Conservation (phyloP, 2,113 vertebrate species). For the Dipodomys spectabilis region DNA sequence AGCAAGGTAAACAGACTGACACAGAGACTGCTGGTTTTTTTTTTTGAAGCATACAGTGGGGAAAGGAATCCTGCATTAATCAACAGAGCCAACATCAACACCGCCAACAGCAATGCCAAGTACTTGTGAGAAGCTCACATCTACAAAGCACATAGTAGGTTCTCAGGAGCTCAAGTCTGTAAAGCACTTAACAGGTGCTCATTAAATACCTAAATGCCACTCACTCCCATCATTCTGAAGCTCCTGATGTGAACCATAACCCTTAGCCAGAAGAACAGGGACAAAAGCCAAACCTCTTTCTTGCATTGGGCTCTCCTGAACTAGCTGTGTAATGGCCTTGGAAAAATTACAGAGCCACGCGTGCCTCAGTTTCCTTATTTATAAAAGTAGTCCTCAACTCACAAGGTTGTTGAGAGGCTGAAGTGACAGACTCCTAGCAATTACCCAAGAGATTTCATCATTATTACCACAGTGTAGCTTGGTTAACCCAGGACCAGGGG, state of each 20-base stretch:
- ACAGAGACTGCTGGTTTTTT: too few relatives aligned
- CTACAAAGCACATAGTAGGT: background rate
- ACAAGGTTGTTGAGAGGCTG: background rate
- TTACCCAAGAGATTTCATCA: background rate
- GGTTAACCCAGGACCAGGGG: background rate
- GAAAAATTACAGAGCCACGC: background rate
- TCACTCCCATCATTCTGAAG: background rate
- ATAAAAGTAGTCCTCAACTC: background rate
- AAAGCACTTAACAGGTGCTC: too few relatives aligned
- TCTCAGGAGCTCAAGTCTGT: background rate
- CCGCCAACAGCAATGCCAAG: accelerated
- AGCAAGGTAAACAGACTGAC: background rate
- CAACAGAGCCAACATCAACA: accelerated
- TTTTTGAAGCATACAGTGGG: background rate
- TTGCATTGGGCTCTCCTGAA: accelerated
- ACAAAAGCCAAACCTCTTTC: background rate
- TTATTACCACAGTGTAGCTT: accelerated
- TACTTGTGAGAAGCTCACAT: background rate
- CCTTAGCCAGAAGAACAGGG: background rate
- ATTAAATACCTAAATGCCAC: background rate
- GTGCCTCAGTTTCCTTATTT: background rate
- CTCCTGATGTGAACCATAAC: background rate
- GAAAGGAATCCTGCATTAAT: background rate
- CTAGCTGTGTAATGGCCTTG: background rate
- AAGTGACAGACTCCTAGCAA: background rate